Evolutionary conservation across 2,797 vertebrate species (phyloP), one percentile per base, ranked within the genome.

Genomic region (Furcifer pardalis): DNA sequence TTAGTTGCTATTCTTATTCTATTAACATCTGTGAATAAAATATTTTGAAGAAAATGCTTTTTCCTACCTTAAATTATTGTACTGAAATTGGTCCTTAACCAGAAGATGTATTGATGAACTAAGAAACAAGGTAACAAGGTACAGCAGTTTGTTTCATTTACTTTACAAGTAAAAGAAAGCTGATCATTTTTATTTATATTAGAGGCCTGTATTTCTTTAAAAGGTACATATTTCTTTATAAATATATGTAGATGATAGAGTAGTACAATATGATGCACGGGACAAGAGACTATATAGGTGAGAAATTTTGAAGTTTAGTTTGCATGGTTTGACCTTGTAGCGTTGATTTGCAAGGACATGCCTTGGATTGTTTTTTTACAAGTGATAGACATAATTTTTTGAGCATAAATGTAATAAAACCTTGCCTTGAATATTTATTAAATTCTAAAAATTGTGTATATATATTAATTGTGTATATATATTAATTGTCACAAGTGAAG

Each of bases 251-350:
- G 52, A 40, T 44, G 56, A 17, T 27, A 76, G 75, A 81, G 72
- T 32, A 81, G 7, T 66, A 46, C 21, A 68, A 30, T 2, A 4
- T 77, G 42, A 42, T 66, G 8, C 62, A 81, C 5, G 60, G 42
- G n/a, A 71, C 23, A 65, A 84, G 27, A 69, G 8, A 25, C 44
- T 74, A 21, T 63, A 37, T 8, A 42, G 60, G 13, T 65, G 49
- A 75, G 37, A 85, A 56, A 91, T 90, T 90, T 77, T 90, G 83
- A 88, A 94, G 88, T 85, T 89, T 82, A 60, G 81, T 89, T 81
- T 72, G 66, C 82, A 79, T 92, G 91, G 89, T 89, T 89, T 93
- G 90, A 93, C 90, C 87, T 93, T 91, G 86, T 84, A 87, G 60
- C 75, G 78, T 71, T 85, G 81, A 73, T 92, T 91, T 85, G 88